A percentile compares a stretch with the other conserved stretches of the same genome.
phyloP scores from a whole-genome alignment of 1,140 invertebrate species.

The Dendrolimus punctatus region DNA sequence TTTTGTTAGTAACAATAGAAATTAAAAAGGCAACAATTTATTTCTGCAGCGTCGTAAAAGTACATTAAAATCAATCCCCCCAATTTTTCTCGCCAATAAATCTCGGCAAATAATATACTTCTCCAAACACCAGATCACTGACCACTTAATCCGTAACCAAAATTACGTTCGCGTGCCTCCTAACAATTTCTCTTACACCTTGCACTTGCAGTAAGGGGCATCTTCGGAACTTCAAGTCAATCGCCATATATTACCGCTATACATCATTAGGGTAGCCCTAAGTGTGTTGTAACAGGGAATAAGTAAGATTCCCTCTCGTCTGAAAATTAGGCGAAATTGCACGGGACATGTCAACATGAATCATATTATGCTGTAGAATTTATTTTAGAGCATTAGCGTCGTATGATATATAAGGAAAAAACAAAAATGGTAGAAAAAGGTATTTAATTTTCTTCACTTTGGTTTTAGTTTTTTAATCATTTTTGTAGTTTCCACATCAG shows the following conservation, averaged over 20 bases:
- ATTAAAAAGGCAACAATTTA: too few relatives aligned
- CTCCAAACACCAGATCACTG: constrained; percentile 3
- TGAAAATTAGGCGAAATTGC: constrained; percentile 19
- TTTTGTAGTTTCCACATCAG: too few relatives aligned
- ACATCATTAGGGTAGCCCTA: constrained; percentile 34
- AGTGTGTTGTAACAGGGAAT: constrained; percentile 26
- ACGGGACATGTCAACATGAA: too few relatives aligned
- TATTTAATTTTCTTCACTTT: too few relatives aligned
- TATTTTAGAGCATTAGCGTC: too few relatives aligned
- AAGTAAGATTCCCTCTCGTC: constrained; percentile 18
- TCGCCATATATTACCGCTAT: constrained; percentile 39
- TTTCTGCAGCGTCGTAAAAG: too few relatives aligned
- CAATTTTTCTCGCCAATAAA: too few relatives aligned
- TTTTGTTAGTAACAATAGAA: too few relatives aligned
- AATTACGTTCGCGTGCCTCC: constrained; percentile 53
- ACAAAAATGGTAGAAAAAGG: too few relatives aligned
- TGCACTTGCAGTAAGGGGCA: constrained; percentile 43
- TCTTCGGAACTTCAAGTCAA: constrained; percentile 55
- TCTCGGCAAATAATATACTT: not conserved
- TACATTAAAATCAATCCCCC: too few relatives aligned
- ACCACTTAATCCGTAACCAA: constrained; percentile 38
- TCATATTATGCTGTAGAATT: too few relatives aligned
- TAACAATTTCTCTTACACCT: constrained; percentile 28
- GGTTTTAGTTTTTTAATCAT: too few relatives aligned
- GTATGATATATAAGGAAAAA: not conserved